These are phyloP conservation scores for Pachypanchax playfairii DNA, from an alignment of 2,113 vertebrate species.

Conservation along the genomic window DNA sequence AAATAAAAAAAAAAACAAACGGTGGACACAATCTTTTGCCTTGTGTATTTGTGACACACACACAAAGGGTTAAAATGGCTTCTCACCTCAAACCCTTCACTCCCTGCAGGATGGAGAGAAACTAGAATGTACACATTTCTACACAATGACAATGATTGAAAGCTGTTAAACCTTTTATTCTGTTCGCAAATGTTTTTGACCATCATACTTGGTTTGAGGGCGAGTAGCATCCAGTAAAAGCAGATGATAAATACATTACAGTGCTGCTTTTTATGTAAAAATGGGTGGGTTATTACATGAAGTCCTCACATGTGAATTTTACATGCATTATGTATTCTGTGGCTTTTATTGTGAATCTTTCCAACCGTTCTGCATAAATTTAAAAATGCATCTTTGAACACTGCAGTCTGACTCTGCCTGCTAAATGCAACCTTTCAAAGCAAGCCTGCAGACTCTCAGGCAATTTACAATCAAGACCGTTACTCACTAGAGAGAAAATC, in stretches of 20 bases:
- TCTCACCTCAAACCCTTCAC: constrained; percentile 70
- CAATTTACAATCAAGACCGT: constrained; percentile 57
- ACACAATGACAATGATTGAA: constrained; percentile 37
- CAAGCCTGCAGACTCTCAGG: constrained; percentile 41
- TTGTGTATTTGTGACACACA: constrained; percentile 47
- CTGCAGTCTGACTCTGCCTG: constrained; percentile 24
- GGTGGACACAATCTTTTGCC: constrained; percentile 33
- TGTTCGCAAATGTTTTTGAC: constrained; percentile 17
- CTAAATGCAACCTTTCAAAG: constrained; percentile 36
- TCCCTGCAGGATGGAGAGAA: constrained; percentile 68
- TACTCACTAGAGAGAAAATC: constrained; percentile 40
- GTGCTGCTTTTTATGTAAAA: constrained; percentile 30
- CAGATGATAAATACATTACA: constrained; percentile 45
- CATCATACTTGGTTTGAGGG: constrained; percentile 15
- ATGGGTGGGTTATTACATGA: constrained; percentile 41
- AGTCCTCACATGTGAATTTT: constrained; percentile 8
- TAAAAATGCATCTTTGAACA: constrained; percentile 30
- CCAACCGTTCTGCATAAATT: constrained; percentile 2
- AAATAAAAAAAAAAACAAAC: constrained; percentile 50
- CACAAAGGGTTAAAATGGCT: constrained; percentile 66
- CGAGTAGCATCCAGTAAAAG: constrained; percentile 17
- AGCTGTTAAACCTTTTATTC: constrained; percentile 19
- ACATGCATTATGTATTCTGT: constrained; percentile 16
- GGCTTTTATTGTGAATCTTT: constrained; percentile 4
- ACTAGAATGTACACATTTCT: constrained; percentile 70